These are phyloP conservation scores for Tympanoctomys barrerae DNA, from an alignment of 2,797 vertebrate genomes.

Conservation along the genomic window DNA sequence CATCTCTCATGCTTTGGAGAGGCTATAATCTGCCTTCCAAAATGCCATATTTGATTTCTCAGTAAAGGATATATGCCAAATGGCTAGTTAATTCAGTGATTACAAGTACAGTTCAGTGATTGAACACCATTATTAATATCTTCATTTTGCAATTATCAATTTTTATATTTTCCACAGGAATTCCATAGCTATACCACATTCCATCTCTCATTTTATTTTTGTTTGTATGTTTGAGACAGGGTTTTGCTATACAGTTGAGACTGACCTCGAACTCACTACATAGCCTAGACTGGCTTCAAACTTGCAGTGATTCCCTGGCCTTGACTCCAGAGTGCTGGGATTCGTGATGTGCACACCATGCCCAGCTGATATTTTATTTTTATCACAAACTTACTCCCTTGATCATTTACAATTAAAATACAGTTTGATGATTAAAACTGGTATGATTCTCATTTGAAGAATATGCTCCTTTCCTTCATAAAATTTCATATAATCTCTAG, in stretches of 20 bases:
- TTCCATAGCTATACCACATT: not conserved
- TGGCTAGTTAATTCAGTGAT: not conserved
- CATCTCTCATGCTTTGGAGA: not conserved
- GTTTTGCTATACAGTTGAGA: not conserved
- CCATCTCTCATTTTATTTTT: conserved; percentile 32
- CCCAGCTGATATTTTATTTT: conserved; percentile 37
- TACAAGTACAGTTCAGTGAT: not conserved
- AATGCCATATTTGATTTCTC: not conserved
- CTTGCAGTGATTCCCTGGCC: not conserved
- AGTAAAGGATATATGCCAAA: not conserved
- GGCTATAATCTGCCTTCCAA: conserved; percentile 51
- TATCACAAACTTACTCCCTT: conserved; percentile 29
- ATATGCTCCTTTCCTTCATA: conserved; percentile 17
- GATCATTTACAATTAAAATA: conserved; percentile 46
- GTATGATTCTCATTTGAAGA: conserved; percentile 46
- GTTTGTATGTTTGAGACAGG: not conserved
- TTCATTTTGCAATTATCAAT: conserved; percentile 32
- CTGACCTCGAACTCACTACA: not conserved
- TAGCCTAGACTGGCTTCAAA: not conserved
- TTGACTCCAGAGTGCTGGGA: not conserved
- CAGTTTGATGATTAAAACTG: conserved; percentile 60
- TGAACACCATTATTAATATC: not conserved
- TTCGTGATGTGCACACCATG: not conserved
- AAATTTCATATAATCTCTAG: not conserved
- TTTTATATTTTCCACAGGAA: conserved; percentile 23